A percentile compares a stretch with the other conserved stretches of the same genome.
Evolutionary conservation across 1,140 invertebrate genomes (phyloP).

Genomic region (Bombus confusus): DNA sequence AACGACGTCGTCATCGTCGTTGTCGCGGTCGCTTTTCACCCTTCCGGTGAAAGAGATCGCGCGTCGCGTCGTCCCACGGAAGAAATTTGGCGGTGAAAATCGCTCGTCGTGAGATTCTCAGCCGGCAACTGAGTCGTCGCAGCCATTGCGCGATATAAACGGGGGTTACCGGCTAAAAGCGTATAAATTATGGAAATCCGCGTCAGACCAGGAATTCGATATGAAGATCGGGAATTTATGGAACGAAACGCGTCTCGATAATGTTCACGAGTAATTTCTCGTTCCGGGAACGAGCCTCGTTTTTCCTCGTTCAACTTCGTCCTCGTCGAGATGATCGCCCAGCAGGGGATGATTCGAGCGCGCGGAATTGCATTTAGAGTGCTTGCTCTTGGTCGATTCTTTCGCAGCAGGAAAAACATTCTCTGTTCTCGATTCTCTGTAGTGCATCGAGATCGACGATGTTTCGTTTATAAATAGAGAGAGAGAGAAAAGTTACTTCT

Average conservation of each 20-base stretch:
- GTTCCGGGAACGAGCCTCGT: not conserved
- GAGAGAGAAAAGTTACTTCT: not conserved
- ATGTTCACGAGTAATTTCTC: constrained; percentile 20
- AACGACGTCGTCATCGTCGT: not conserved
- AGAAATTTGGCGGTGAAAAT: constrained; percentile 20
- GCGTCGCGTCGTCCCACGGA: not conserved
- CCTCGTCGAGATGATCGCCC: not conserved
- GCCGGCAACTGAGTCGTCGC: not conserved
- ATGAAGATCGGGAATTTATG: constrained; percentile 23
- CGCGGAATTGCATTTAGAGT: not conserved
- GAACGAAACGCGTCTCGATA: constrained; percentile 9
- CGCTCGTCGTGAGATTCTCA: not conserved
- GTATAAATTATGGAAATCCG: constrained; percentile 47
- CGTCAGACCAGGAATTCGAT: constrained; percentile 33
- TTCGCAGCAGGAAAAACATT: not conserved
- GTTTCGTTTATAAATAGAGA: not conserved
- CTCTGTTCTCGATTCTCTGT: not conserved
- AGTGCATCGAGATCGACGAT: not conserved
- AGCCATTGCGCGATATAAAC: not conserved
- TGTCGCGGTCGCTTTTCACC: not conserved
- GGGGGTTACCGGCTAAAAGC: constrained; percentile 13
- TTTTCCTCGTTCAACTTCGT: not conserved
- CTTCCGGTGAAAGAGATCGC: not conserved
- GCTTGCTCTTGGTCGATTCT: not conserved
- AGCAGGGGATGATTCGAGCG: not conserved